A percentile compares a stretch with the other conserved stretches of the same genome.
Conservation (phyloP, 2,797 vertebrate genomes). For the Danio albolineatus region DNA sequence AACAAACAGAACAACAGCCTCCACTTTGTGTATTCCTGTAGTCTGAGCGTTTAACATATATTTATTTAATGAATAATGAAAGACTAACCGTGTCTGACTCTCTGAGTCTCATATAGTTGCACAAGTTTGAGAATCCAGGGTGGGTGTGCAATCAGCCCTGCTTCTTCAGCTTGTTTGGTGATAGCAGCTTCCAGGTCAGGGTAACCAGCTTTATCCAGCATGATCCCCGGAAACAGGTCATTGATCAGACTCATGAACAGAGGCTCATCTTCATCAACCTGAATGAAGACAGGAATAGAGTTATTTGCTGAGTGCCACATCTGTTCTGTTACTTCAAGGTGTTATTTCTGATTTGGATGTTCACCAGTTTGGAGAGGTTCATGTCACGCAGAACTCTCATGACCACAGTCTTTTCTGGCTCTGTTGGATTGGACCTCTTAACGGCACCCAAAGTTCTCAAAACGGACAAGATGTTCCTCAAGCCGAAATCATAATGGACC, state of each 20-base stretch:
- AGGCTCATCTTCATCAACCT: slow-evolving; percentile 83
- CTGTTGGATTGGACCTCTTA: slow-evolving; percentile 83
- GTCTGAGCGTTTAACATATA: not conserved
- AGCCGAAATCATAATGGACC: slow-evolving; percentile 89
- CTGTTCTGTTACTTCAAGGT: not conserved
- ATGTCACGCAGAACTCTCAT: slow-evolving; percentile 89
- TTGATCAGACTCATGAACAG: slow-evolving; percentile 84
- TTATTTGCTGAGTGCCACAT: not conserved
- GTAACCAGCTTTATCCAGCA: slow-evolving; percentile 81
- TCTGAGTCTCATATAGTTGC: slow-evolving; percentile 88
- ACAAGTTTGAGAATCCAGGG: slow-evolving; percentile 87
- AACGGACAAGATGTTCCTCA: slow-evolving; percentile 88
- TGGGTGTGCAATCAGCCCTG: slow-evolving; percentile 82
- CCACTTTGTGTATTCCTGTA: not conserved
- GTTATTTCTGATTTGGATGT: not conserved
- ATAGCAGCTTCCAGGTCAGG: slow-evolving; percentile 84
- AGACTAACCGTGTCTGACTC: slow-evolving; percentile 82
- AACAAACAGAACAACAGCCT: not conserved
- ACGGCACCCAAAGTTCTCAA: slow-evolving; percentile 85
- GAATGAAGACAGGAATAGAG: not conserved
- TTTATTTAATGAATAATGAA: not conserved
- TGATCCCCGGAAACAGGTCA: slow-evolving; percentile 79
- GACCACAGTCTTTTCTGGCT: slow-evolving; percentile 84
- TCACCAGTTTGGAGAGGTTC: slow-evolving; percentile 89
- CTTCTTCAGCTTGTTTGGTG: slow-evolving; percentile 76